phyloP scores from a whole-genome alignment of 2,888 invertebrate genomes.

The Unio delphinus region DNA sequence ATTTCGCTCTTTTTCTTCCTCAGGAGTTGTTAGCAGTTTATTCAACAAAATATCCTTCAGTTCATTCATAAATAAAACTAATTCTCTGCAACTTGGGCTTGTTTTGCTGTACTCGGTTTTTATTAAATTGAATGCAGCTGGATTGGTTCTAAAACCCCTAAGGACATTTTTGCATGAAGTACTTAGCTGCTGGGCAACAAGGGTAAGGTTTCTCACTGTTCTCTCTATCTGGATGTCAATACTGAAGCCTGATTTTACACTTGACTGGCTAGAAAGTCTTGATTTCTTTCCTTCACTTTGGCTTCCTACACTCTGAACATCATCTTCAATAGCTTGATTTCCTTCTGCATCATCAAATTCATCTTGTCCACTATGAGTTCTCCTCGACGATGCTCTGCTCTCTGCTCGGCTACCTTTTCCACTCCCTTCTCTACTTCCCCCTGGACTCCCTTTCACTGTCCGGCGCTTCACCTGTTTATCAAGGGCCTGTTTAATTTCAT shows the following conservation, averaged over 20 bases:
- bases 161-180: conserved; percentile 66
- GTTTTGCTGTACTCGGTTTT: conserved; percentile 36
- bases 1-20: conserved; percentile 67
- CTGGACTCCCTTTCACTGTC: not conserved
- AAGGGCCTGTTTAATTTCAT: conserved; percentile 56
- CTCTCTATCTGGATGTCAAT: conserved; percentile 55
- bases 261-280: conserved; percentile 28
- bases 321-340: too few relatives aligned
- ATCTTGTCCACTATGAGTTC: conserved; percentile 8
- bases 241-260: conserved; percentile 34
- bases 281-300: conserved; percentile 5
- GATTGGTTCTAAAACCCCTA: conserved; percentile 60
- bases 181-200: conserved; percentile 65
- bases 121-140: conserved; percentile 59
- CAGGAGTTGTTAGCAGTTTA: conserved; percentile 68
- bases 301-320: conserved; percentile 7
- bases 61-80: conserved; percentile 59
- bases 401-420: not conserved
- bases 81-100: conserved; percentile 26
- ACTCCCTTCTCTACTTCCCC: not conserved
- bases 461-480: conserved; percentile 46
- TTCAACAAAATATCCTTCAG: conserved; percentile 66
- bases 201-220: conserved; percentile 56
- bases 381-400: not conserved
- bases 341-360: conserved; percentile 11